Evolutionary conservation across 2,797 vertebrate species (phyloP), one percentile per base, ranked within the genome.

Genomic region (Garrulus glandarius): DNA sequence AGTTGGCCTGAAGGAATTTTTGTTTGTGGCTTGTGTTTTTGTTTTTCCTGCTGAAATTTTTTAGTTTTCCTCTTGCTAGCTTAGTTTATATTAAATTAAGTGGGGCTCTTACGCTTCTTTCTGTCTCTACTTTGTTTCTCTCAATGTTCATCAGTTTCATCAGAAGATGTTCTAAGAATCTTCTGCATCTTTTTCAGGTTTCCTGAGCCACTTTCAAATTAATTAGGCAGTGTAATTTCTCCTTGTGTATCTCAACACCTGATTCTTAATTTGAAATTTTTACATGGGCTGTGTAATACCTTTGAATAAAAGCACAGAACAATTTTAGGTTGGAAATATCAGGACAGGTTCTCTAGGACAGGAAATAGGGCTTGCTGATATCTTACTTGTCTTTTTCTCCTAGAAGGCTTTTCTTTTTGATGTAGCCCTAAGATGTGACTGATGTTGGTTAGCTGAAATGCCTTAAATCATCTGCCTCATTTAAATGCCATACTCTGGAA

Each of bases 401-500:
- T 14, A 41, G 36, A 52, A 47, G 24, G 7, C 13, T 52, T 89
- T 70, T 72, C 43, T 63, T 76, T 79, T 81, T 80, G 30, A 69
- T 87, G 63, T 74, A 87, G 59, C 61, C 29, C 27, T 87, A 67
- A 61, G 64, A 37, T 24, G 37, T 71, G 59, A 89, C 78, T 91
- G 80, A 91, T 81, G 20, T 36, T 91, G 44, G 41, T 32, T 44
- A 88, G 75, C 24, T 77, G 86, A 92, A 75, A 61, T 59, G 20
- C 18, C 75, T 78, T 87, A 93, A 94, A 92, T 87, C 77, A 89
- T 24, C 71, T 41, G 44, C 30, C 64, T 95, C 37, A 41, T 92
- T 95, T 84, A 90, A 93, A 94, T 92, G 24, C 34, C 26, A 41
- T 89, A 84, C 19, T 87, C 79, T 68, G 57, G 50, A 88, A 91